Evolutionary conservation across 2,888 invertebrate species (phyloP).

Genomic region (Osedax frankpressi): DNA sequence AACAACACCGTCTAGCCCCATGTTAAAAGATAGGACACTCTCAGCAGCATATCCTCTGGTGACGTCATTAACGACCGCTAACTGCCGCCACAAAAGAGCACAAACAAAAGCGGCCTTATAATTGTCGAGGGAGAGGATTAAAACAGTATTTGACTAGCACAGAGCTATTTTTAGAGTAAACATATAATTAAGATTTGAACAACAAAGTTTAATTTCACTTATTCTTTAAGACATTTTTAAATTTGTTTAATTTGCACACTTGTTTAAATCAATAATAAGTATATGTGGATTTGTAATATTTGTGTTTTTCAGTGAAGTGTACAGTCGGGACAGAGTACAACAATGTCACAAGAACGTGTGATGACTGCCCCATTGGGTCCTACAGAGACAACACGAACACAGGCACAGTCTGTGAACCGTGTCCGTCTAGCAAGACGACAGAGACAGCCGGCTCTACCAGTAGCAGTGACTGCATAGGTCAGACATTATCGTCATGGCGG

Average conservation of each 20-base stretch:
- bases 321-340: not conserved
- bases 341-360: not conserved
- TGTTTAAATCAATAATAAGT: not conserved
- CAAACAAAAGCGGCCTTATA: too few relatives aligned
- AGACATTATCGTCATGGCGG: too few relatives aligned
- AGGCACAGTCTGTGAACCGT: not conserved
- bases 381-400: not conserved
- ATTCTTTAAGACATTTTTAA: not conserved
- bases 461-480: not conserved
- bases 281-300: not conserved
- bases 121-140: too few relatives aligned
- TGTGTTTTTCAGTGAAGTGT: not conserved
- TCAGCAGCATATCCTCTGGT: too few relatives aligned
- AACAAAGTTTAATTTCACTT: too few relatives aligned
- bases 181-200: too few relatives aligned
- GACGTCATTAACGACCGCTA: too few relatives aligned
- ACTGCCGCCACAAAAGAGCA: too few relatives aligned
- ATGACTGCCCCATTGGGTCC: slow-evolving; percentile 2
- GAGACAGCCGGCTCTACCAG: not conserved
- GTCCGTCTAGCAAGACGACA: not conserved
- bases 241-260: not conserved
- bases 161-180: too few relatives aligned
- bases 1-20: too few relatives aligned
- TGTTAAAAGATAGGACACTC: too few relatives aligned
- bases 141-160: too few relatives aligned